These are phyloP conservation scores for Sminthopsis crassicaudata DNA, from an alignment of 2,113 vertebrate genomes.

Conservation along the genomic window DNA sequence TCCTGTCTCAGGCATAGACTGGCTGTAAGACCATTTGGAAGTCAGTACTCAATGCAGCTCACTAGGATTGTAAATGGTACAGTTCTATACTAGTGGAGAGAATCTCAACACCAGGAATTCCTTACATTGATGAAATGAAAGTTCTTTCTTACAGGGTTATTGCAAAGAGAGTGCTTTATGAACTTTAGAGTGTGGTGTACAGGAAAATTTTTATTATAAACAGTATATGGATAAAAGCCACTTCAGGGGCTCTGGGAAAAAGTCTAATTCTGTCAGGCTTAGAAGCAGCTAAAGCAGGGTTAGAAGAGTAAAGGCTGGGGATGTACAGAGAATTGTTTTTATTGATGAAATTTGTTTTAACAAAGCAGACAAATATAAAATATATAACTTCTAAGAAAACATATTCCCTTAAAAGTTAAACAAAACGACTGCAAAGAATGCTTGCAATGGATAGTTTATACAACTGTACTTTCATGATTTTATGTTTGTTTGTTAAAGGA, in stretches of 20 bases:
- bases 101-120: not conserved
- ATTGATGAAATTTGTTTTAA: not conserved
- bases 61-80: not conserved
- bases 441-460: not conserved
- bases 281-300: not conserved
- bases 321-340: not conserved
- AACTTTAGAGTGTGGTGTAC: not conserved
- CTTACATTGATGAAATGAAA: not conserved
- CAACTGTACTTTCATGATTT: not conserved
- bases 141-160: not conserved
- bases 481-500: not conserved
- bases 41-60: not conserved
- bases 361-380: not conserved
- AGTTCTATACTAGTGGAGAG: not conserved
- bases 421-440: not conserved
- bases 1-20: not conserved
- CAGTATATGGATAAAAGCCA: not conserved
- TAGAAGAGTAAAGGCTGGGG: not conserved
- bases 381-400: not conserved
- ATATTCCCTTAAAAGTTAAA: not conserved
- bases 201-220: not conserved
- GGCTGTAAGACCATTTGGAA: not conserved
- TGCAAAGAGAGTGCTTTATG: not conserved
- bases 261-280: not conserved
- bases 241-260: not conserved